Percentiles rank a stretch among this genome's conserved stretches.
phyloP scores from a whole-genome alignment of 37 sponge, comb jelly and placozoan species.

The Petrosia ficiformis region DNA sequence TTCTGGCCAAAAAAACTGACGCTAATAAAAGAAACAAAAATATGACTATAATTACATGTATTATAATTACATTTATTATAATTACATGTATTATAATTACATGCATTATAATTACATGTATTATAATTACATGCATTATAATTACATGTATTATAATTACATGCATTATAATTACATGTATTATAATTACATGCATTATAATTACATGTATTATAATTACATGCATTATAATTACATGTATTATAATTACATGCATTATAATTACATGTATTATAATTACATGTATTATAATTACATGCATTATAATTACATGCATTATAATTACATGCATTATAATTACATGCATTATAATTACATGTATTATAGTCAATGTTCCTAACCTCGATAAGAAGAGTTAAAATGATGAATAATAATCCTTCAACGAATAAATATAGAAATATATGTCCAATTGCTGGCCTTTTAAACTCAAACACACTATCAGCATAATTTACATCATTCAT shows the following conservation, averaged over 20 bases:
- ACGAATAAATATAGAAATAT: slow-evolving; percentile 42
- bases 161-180: no score
- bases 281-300: neutral
- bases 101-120: no score
- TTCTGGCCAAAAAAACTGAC: slow-evolving; percentile 27
- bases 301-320: neutral
- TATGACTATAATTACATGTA: neutral
- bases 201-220: no score
- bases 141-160: no score
- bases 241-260: neutral
- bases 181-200: no score
- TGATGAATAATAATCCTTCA: slow-evolving; percentile 67
- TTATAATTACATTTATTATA: no score
- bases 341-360: neutral
- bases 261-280: neutral
- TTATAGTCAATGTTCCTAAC: slow-evolving; percentile 1
- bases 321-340: neutral
- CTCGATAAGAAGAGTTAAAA: slow-evolving; percentile 73
- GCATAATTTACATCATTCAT: slow-evolving; percentile 8
- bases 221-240: no score
- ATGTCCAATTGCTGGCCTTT: slow-evolving; percentile 66
- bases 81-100: no score
- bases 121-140: no score
- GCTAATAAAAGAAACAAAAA: slow-evolving; percentile 13
- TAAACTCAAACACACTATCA: slow-evolving; percentile 43